These are phyloP conservation scores for Panzeria rudis DNA, from an alignment of 2,888 invertebrate species.

Conservation along the genomic window DNA sequence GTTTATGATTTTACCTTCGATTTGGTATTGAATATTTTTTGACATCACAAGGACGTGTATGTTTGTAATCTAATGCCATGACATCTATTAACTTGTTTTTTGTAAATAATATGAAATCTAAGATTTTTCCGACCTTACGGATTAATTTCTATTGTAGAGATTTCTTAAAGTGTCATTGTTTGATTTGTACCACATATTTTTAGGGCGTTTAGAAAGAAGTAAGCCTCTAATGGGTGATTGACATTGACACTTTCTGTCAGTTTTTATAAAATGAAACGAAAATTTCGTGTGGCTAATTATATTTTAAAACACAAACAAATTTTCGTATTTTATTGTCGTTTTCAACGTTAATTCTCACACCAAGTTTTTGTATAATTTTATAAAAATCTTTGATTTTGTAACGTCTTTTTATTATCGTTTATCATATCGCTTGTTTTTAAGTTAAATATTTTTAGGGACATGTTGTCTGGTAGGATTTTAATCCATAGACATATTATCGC, in stretches of 20 bases:
- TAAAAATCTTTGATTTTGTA: too few relatives aligned
- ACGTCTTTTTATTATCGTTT: too few relatives aligned
- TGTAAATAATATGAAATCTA: neutral
- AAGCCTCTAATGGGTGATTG: neutral
- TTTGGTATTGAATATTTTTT: slow-evolving; percentile 47
- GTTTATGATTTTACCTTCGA: slow-evolving; percentile 51
- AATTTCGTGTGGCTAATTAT: too few relatives aligned
- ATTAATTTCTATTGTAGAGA: neutral
- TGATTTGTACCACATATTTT: neutral
- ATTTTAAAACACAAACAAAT: too few relatives aligned
- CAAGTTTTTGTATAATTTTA: too few relatives aligned
- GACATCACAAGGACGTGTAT: slow-evolving; percentile 18
- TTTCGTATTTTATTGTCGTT: too few relatives aligned
- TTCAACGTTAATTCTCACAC: too few relatives aligned
- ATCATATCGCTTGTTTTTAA: too few relatives aligned
- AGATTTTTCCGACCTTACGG: slow-evolving; percentile 17
- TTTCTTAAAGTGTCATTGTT: neutral
- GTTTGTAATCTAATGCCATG: slow-evolving; percentile 39
- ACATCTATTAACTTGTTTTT: neutral
- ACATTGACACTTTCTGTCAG: neutral
- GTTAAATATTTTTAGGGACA: too few relatives aligned
- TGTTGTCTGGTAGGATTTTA: too few relatives aligned
- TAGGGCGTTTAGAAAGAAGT: neutral
- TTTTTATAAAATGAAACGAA: too few relatives aligned
- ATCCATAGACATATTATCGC: too few relatives aligned